phyloP scores from a whole-genome alignment of 2,113 vertebrate genomes.

The Leucosticte australis region DNA sequence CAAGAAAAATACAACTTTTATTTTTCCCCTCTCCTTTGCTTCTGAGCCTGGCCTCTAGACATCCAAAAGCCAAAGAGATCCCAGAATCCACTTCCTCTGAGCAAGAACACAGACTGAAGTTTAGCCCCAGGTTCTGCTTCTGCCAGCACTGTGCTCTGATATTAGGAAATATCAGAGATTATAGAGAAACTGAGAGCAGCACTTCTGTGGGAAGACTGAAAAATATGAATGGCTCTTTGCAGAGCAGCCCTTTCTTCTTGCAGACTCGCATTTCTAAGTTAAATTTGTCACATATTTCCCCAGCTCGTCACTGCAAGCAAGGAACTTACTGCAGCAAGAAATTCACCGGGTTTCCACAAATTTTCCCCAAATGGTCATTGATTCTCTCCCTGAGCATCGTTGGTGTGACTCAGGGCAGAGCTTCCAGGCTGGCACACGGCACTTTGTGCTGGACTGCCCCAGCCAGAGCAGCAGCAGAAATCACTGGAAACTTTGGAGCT shows the following conservation, averaged over 20 bases:
- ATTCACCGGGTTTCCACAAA: not conserved
- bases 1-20: slow-evolving; percentile 46
- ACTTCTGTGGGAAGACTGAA: not conserved
- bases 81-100: slow-evolving; percentile 66
- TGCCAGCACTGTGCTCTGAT: slow-evolving; percentile 4
- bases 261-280: not conserved
- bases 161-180: not conserved
- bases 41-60: slow-evolving; percentile 18
- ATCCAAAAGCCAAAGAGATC: slow-evolving; percentile 47
- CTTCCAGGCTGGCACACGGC: not conserved
- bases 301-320: not conserved
- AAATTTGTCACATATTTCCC: not conserved
- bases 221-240: not conserved
- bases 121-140: slow-evolving; percentile 67
- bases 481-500: not conserved
- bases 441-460: not conserved
- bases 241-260: not conserved
- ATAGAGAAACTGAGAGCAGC: not conserved
- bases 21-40: not conserved
- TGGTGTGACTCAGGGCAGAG: not conserved
- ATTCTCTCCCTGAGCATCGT: not conserved
- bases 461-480: not conserved
- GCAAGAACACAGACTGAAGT: slow-evolving; percentile 63
- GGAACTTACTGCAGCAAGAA: not conserved
- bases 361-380: not conserved